Evolutionary conservation across 2,113 vertebrate genomes (phyloP), one percentile per base, ranked within the genome.

Genomic region (Anolis carolinensis): DNA sequence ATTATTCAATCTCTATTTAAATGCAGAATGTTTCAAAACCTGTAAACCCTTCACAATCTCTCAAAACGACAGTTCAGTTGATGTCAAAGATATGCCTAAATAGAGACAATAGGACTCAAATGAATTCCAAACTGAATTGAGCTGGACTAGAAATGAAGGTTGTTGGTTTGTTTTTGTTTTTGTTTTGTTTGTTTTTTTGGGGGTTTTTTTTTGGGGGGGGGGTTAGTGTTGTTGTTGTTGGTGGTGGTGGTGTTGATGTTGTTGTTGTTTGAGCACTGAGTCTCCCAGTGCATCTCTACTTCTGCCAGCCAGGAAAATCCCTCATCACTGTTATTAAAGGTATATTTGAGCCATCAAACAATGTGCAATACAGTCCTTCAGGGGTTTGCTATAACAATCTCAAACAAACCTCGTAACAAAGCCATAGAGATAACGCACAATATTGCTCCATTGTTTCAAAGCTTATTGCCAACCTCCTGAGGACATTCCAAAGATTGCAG

Each of bases 331-430:
- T 32, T 73, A 73, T 59, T 59, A 36, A 36, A 73, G 11, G n/a
- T 72, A 82, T 72, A 72, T 72, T 39, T 50, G 59, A 36, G 18
- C 68, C 10, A 82, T 82, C 72, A 82, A 82, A 67, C 67, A n/a
- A 71, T 83, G 81, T 83, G 11, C 21, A 30, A 34, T 36, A 39
- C 23, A 73, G 36, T 32, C 48, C 70, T 73, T 73, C 32, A 73
- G 81, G 81, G 68, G 32, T 27, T 83, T 83, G 34, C 82, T 52
- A 70, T 62, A 63, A 44, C 23, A n/a, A 23, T 81, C 79, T 81
- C 39, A 50, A 70, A 50, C 32, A 62, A 83, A 83, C 34, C 70
- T 39, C 32, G 59, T 62, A 73, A 83, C 50, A 83, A 73, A n/a
- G 50, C 82, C 82, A 36, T 32, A 20, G 70, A 59, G 50, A 73